Percentiles rank a stretch among this genome's conserved stretches.
Conservation (phyloP, 2,888 invertebrate genomes). For the Dasypogon diadema region DNA sequence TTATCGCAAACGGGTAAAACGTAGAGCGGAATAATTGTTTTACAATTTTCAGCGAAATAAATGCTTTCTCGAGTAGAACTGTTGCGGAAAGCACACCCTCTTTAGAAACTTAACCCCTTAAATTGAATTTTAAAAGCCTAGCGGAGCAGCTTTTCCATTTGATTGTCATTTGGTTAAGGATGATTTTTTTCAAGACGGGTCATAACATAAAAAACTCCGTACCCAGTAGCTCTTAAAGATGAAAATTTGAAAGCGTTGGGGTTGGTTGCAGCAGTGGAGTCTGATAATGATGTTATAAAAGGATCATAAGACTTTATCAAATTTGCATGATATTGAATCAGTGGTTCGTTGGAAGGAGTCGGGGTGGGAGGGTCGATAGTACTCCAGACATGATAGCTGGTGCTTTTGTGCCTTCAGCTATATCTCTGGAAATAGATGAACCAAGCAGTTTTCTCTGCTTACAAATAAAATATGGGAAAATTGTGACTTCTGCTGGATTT, state of each 20-base stretch:
- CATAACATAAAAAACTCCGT: neutral
- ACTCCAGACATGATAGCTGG: no score
- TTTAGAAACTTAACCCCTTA: neutral
- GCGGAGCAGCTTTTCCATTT: neutral
- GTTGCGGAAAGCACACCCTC: neutral
- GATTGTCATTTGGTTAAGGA: neutral
- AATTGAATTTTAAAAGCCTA: conserved; percentile 2
- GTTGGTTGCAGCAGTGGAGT: neutral
- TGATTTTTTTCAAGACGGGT: neutral
- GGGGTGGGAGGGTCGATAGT: neutral
- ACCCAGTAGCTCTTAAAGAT: no score
- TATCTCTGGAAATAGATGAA: no score
- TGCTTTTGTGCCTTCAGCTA: no score
- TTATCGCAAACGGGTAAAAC: conserved; percentile 14
- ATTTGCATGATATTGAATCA: conserved; percentile 47
- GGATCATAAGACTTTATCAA: conserved; percentile 36
- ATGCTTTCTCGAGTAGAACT: neutral
- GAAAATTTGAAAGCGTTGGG: neutral
- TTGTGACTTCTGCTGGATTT: no score
- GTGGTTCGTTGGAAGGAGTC: neutral
- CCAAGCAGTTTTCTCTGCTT: no score
- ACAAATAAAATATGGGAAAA: no score
- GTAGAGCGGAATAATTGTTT: neutral
- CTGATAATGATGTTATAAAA: conserved; percentile 37
- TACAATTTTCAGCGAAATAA: neutral